These are phyloP conservation scores for Pilophorus perplexus DNA, from an alignment of 2,888 invertebrate species.

Conservation along the genomic window DNA sequence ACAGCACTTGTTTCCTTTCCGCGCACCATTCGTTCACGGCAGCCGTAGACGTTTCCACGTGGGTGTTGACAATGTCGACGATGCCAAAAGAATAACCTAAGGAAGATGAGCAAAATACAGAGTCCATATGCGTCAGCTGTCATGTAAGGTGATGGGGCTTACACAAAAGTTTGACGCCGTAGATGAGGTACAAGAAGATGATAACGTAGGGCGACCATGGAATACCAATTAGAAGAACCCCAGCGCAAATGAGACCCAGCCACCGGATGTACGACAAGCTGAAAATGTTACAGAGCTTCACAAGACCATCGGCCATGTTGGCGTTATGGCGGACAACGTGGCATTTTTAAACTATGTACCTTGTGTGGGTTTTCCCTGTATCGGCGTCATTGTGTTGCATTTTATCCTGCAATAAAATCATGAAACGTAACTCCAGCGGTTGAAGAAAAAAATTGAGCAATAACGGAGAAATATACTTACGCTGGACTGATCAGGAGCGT, in stretches of 20 bases:
- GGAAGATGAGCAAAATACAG: not conserved
- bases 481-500: no score
- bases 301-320: no score
- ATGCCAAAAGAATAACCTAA: constrained; percentile 51
- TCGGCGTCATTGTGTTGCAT: no score
- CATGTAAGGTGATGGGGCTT: constrained; percentile 46
- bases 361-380: no score
- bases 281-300: constrained; percentile 55
- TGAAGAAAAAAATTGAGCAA: no score
- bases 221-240: constrained; percentile 64
- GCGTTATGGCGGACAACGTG: no score
- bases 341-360: no score
- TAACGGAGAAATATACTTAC: no score
- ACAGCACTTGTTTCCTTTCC: constrained; percentile 59
- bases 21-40: constrained; percentile 60
- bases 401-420: no score
- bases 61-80: constrained; percentile 50
- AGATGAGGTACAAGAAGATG: constrained; percentile 62
- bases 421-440: no score
- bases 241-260: constrained; percentile 55
- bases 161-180: constrained; percentile 60
- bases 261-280: constrained; percentile 66
- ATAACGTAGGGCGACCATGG: constrained; percentile 68
- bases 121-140: not conserved
- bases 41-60: constrained; percentile 44